Evolutionary conservation across 2,113 vertebrate species (phyloP), one percentile per base, ranked within the genome.

Genomic region (Arvicanthis niloticus): DNA sequence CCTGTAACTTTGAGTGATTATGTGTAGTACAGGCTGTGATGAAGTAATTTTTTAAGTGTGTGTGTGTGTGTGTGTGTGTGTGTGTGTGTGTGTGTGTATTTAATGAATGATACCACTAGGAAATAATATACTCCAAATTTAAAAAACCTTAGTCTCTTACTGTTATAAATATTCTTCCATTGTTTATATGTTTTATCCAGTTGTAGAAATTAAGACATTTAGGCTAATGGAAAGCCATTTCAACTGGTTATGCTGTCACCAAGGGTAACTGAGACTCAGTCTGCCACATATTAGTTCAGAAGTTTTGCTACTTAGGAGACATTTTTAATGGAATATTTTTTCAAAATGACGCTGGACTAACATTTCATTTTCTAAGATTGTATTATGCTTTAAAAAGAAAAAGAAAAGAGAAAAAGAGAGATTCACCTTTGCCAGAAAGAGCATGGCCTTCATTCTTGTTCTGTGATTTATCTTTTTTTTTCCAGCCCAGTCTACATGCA

Each of bases 291-390:
- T 11, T 73, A 16, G 45, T 7, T 94, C 72, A 40, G 77, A 91
- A 80, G 4, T 0, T 7, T 53, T 84, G 85, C 31, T 95, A 37
- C 56, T 75, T 15, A 62, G 60, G 68, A 82, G 75, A 82, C 56
- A 51, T 21, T 91, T 82, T 73, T 31, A 96, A 84, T 16, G 4
- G 24, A 62, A 73, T 80, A 29, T 97, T 94, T 92, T 78, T 81
- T 70, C 56, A 85, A 76, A 78, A 91, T 68, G 93, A 84, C 9
- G 5, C 17, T 81, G 34, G 77, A 89, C 58, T 95, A 85, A 40
- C 48, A 75, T 88, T 94, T 88, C 76, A 76, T 94, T 96, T 96
- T 95, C 70, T 85, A 60, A 91, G 40, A 82, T 96, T 95, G 67
- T 78, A 62, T 91, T 93, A 53, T 77, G 26, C 78, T 96, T 84